These are phyloP conservation scores for Microdon myrmicae DNA, from an alignment of 2,888 invertebrate genomes.

Conservation along the genomic window DNA sequence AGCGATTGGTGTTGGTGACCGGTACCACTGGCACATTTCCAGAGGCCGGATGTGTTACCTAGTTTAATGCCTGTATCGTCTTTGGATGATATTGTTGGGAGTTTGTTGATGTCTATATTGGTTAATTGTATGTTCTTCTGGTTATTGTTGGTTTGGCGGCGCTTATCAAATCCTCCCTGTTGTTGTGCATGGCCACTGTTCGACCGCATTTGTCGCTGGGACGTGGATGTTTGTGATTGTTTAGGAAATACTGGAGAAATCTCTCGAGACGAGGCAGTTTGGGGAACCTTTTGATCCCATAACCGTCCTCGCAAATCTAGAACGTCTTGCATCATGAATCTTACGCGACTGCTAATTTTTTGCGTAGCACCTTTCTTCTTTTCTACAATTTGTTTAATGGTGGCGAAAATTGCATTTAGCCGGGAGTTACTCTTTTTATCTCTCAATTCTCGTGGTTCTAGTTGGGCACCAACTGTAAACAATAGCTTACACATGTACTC, in stretches of 20 bases:
- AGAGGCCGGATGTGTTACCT: conserved; percentile 57
- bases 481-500: conserved; percentile 64
- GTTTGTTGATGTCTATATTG: conserved; percentile 60
- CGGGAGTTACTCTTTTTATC: conserved; percentile 6
- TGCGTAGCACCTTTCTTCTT: conserved; percentile 21
- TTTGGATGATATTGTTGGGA: conserved; percentile 57
- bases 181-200: too few relatives aligned
- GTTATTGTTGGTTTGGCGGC: conserved; percentile 14
- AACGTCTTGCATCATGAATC: conserved; percentile 65
- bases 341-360: conserved; percentile 63
- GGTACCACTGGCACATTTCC: conserved; percentile 57
- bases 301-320: conserved; percentile 59
- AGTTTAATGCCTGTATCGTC: conserved; percentile 56
- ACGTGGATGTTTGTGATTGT: conserved; percentile 30
- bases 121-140: conserved; percentile 55
- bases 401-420: conserved; percentile 12
- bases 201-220: too few relatives aligned
- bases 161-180: conserved; percentile 24
- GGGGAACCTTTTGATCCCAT: conserved; percentile 58
- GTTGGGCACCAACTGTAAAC: conserved; percentile 61
- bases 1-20: conserved; percentile 39
- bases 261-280: conserved; percentile 16
- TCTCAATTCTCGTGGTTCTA: conserved; percentile 54
- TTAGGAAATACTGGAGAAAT: conserved; percentile 29
- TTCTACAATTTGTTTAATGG: conserved; percentile 8